phyloP scores from a whole-genome alignment of 2,797 vertebrate species.

The Ispidina lecontei region DNA sequence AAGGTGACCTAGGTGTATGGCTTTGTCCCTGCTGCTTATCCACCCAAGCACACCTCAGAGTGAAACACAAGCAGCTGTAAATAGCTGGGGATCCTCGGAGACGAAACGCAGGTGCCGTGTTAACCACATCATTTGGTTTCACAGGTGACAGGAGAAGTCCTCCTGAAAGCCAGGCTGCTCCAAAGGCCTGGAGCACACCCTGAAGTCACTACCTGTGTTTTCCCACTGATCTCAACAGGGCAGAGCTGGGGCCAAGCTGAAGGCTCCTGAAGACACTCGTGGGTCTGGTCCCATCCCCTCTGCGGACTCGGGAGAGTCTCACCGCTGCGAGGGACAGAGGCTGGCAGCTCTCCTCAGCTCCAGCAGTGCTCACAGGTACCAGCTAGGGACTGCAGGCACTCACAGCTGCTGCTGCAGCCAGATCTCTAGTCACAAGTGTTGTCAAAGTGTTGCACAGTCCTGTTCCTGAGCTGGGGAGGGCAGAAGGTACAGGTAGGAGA shows the following conservation, averaged over 20 bases:
- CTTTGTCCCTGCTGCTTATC: slow-evolving; percentile 29
- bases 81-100: slow-evolving; percentile 24
- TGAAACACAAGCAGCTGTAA: background rate
- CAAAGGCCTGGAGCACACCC: background rate
- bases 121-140: background rate
- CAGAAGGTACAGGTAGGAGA: background rate
- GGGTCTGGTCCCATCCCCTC: background rate
- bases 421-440: background rate
- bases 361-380: background rate
- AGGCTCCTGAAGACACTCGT: background rate
- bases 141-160: background rate
- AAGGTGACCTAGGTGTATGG: background rate
- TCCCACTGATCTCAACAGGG: background rate
- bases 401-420: background rate
- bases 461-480: background rate
- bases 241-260: background rate
- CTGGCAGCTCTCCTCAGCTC: background rate
- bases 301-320: background rate
- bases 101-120: background rate
- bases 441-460: background rate
- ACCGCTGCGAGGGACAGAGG: background rate
- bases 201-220: background rate
- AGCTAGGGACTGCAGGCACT: background rate
- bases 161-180: background rate
- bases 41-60: slow-evolving; percentile 40